phyloP scores from a whole-genome alignment of 2,113 vertebrate species.

The Pluvianellus socialis region DNA sequence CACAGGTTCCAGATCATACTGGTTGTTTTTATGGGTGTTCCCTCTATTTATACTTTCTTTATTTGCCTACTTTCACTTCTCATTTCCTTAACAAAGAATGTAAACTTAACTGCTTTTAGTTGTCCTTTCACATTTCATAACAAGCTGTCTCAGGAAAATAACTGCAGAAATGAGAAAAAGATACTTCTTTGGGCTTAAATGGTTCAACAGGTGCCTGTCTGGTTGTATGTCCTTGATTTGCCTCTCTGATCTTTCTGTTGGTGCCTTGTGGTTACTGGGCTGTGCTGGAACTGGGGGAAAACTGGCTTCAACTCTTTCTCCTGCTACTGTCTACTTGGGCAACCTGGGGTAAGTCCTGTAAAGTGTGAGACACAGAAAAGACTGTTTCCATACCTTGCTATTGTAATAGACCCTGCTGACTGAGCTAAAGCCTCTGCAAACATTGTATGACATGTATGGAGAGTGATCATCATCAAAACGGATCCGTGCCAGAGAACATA shows the following conservation, averaged over 20 bases:
- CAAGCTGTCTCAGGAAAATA: background rate
- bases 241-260: background rate
- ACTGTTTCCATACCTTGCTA: background rate
- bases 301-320: background rate
- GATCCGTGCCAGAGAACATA: background rate
- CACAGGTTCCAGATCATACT: background rate
- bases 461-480: background rate
- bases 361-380: background rate
- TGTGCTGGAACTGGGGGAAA: background rate
- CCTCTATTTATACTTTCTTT: background rate
- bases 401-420: background rate
- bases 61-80: background rate
- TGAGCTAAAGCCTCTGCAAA: background rate
- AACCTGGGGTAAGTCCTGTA: background rate
- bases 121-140: background rate
- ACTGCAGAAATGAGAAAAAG: background rate
- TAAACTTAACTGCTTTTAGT: background rate
- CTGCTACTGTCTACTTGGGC: background rate
- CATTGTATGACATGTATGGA: fast-evolving
- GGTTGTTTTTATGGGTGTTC: background rate
- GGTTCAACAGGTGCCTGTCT: background rate
- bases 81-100: background rate
- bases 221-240: background rate
- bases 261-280: background rate
- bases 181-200: background rate